phyloP scores from a whole-genome alignment of 1,140 invertebrate species.

The Cotesia glomerata region DNA sequence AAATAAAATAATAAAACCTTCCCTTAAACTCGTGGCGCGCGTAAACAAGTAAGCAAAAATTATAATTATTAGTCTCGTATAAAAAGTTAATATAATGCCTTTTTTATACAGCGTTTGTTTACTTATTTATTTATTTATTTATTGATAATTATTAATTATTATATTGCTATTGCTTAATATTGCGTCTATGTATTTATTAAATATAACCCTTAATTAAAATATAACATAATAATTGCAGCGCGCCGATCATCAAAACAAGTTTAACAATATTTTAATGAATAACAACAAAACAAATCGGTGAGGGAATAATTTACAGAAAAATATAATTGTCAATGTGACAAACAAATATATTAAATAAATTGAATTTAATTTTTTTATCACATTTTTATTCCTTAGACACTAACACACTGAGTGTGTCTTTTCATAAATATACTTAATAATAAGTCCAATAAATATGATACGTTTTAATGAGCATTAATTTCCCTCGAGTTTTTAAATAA shows the following conservation, averaged over 20 bases:
- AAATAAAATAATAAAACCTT: background rate
- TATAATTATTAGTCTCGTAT: conserved; percentile 27
- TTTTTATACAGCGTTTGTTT: conserved; percentile 58
- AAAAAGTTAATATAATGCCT: conserved; percentile 57
- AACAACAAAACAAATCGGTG: background rate
- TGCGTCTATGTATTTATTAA: conserved; percentile 48
- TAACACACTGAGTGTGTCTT: too few species aligned
- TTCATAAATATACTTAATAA: background rate
- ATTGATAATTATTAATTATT: conserved; percentile 44
- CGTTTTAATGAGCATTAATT: conserved; percentile 24
- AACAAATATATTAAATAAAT: too few species aligned
- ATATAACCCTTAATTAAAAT: conserved; percentile 40
- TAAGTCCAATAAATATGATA: background rate
- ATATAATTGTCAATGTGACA: too few species aligned
- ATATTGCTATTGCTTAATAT: conserved; percentile 40
- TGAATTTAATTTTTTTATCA: too few species aligned
- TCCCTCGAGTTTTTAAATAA: conserved; percentile 13
- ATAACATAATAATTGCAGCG: conserved; percentile 55
- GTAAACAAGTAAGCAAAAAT: background rate
- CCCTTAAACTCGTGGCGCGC: background rate
- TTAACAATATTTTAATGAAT: background rate
- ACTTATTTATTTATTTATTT: background rate
- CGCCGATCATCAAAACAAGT: conserved; percentile 36
- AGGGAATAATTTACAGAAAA: too few species aligned
- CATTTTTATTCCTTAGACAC: too few species aligned